phyloP scores from a whole-genome alignment of 2,888 invertebrate species.

The Pterostichus niger region DNA sequence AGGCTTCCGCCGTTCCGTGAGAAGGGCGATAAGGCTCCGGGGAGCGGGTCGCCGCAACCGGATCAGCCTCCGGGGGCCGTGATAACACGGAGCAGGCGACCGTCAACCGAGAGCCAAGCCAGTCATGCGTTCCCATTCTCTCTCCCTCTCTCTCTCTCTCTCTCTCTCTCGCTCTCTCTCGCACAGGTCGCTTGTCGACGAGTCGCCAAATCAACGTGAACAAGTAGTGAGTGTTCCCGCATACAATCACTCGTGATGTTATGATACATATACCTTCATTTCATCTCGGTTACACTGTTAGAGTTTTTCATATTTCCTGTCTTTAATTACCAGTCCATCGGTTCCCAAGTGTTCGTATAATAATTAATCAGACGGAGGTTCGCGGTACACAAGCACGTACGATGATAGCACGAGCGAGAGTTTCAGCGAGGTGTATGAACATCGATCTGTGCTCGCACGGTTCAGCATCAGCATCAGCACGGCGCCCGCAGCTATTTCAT shows the following conservation, averaged over 20 bases:
- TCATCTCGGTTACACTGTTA: too few species aligned
- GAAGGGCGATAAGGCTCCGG: too few species aligned
- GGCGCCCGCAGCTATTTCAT: conserved; percentile 64
- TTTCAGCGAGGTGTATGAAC: conserved; percentile 45
- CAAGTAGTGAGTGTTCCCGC: conserved; percentile 34
- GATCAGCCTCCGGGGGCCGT: conserved; percentile 43
- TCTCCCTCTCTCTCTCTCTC: conserved; percentile 18
- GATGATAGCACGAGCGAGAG: conserved; percentile 14
- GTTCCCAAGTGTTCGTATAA: background rate
- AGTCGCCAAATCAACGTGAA: conserved; percentile 52
- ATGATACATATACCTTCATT: too few species aligned
- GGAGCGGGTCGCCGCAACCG: too few species aligned
- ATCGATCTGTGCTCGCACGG: conserved; percentile 49
- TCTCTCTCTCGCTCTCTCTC: background rate
- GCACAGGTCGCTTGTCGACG: conserved; percentile 40
- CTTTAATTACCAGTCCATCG: background rate
- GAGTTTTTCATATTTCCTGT: too few species aligned
- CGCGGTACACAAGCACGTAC: background rate
- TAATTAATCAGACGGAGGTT: conserved; percentile 1
- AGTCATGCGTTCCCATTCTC: conserved; percentile 24
- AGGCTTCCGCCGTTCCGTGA: too few species aligned
- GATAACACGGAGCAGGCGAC: conserved; percentile 54
- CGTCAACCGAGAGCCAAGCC: conserved; percentile 13
- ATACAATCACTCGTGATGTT: background rate
- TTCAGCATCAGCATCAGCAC: background rate